Conservation (phyloP, 2,113 vertebrate genomes). For the Chaetodon trifascialis region DNA sequence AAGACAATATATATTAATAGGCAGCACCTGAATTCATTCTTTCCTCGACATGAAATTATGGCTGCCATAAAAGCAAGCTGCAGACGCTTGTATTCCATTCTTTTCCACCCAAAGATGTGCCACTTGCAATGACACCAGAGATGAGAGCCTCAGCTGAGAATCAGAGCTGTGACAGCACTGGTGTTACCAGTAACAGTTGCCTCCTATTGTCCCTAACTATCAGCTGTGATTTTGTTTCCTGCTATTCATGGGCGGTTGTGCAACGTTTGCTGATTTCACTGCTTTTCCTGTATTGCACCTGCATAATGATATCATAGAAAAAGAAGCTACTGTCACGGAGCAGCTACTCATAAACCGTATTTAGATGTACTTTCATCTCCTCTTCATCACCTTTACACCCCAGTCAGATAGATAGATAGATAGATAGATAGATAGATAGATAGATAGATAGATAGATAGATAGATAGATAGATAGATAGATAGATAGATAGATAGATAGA, state of each 20-base stretch:
- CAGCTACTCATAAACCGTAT: constrained; percentile 31
- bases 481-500: background rate
- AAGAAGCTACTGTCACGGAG: constrained; percentile 27
- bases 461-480: background rate
- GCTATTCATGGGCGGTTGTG: constrained; percentile 31
- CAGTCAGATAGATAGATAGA: constrained; percentile 4
- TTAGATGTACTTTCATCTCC: background rate
- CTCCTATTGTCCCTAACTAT: constrained; percentile 44
- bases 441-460: background rate
- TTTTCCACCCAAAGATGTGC: constrained; percentile 36
- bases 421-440: background rate
- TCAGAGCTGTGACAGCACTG: constrained; percentile 43
- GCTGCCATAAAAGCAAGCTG: constrained; percentile 17
- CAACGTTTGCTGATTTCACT: constrained; percentile 45
- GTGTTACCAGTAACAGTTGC: constrained; percentile 41
- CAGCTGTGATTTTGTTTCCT: constrained; percentile 47
- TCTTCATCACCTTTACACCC: background rate
- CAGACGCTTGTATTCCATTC: constrained; percentile 26
- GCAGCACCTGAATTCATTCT: constrained; percentile 7
- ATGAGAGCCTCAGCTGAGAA: constrained; percentile 46
- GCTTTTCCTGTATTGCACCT: constrained; percentile 36
- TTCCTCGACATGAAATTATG: constrained; percentile 36
- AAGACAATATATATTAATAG: constrained; percentile 31
- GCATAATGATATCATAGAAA: constrained; percentile 61
- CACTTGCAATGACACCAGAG: constrained; percentile 39